Evolutionary conservation across 2,888 invertebrate species (phyloP).

Genomic region (Eristalinus aeneus): DNA sequence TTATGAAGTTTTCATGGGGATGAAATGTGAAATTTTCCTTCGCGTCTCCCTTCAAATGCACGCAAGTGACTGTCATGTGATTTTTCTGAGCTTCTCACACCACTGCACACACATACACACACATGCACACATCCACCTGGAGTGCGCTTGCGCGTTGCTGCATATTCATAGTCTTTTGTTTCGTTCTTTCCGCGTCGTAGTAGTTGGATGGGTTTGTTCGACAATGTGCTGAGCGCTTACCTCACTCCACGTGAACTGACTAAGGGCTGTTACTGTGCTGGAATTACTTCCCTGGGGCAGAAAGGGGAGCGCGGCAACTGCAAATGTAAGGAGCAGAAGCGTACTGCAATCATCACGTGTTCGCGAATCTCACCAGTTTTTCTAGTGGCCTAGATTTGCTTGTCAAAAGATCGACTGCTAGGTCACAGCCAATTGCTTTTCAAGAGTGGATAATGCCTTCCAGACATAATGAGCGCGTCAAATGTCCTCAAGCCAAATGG

Average conservation of each 20-base stretch:
- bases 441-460: neutral
- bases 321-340: constrained; percentile 10
- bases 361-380: constrained; percentile 57
- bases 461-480: neutral
- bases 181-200: constrained; percentile 3
- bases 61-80: constrained; percentile 53
- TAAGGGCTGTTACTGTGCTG: neutral
- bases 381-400: constrained; percentile 54
- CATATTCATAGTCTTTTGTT: constrained; percentile 28
- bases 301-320: neutral
- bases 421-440: neutral
- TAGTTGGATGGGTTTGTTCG: constrained; percentile 1
- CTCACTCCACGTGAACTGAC: neutral
- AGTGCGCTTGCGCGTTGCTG: constrained; percentile 66
- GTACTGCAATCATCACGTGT: constrained; percentile 47
- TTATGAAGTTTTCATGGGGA: constrained; percentile 26
- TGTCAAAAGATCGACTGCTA: neutral
- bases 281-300: neutral
- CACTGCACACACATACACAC: constrained; percentile 6
- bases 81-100: constrained; percentile 58
- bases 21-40: constrained; percentile 42
- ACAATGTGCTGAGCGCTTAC: constrained; percentile 1
- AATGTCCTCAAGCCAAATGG: neutral
- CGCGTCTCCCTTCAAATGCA: constrained; percentile 11
- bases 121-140: neutral